Evolutionary conservation across 2,888 invertebrate species (phyloP).

Genomic region (Macrostomum cliftonense): DNA sequence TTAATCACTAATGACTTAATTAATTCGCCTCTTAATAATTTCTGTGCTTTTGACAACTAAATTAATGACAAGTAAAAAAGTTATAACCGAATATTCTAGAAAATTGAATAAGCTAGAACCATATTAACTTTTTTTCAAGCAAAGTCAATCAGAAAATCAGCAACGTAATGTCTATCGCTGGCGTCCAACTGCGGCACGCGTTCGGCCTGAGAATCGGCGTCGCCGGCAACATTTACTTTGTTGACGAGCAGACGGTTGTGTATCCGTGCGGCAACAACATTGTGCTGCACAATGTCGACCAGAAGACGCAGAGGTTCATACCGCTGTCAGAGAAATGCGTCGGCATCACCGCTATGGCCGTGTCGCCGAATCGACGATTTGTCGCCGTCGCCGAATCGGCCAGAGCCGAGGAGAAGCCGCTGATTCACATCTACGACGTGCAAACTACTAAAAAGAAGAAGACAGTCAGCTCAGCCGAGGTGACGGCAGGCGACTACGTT

Average conservation of each 20-base stretch:
- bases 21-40: no score
- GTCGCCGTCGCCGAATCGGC: slow-evolving; percentile 33
- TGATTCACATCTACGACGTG: slow-evolving; percentile 39
- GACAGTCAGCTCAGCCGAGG: slow-evolving; percentile 33
- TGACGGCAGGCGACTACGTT: slow-evolving; percentile 47
- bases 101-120: no score
- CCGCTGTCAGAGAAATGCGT: slow-evolving; percentile 37
- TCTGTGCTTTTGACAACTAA: no score
- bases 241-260: slow-evolving; percentile 38
- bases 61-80: no score
- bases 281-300: slow-evolving; percentile 39
- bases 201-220: slow-evolving; percentile 36
- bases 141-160: no score
- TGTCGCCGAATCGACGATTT: slow-evolving; percentile 37
- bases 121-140: no score
- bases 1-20: no score
- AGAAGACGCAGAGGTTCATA: slow-evolving; percentile 38
- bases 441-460: slow-evolving; percentile 37
- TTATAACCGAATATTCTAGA: no score
- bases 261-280: slow-evolving; percentile 39
- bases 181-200: slow-evolving; percentile 32
- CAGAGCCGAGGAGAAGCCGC: slow-evolving; percentile 31
- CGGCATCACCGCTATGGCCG: slow-evolving; percentile 37
- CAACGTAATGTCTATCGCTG: slow-evolving; percentile 37
- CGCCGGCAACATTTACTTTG: slow-evolving; percentile 28